A percentile compares a stretch with the other conserved stretches of the same genome.
Conservation (phyloP, 2,797 vertebrate genomes). For the Dermochelys coriacea region DNA sequence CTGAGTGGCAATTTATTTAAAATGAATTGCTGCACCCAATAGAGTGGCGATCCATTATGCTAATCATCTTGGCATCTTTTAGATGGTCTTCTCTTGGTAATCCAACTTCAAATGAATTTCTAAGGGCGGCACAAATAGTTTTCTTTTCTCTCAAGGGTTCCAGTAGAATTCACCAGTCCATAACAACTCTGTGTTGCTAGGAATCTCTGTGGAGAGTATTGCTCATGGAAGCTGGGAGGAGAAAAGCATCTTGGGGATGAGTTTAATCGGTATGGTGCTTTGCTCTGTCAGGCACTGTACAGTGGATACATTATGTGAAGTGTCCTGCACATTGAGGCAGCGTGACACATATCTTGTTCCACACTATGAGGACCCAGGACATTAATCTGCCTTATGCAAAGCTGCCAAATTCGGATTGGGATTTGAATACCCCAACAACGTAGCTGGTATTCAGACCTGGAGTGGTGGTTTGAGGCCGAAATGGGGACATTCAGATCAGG, state of each 20-base stretch:
- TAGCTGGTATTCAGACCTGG: background rate
- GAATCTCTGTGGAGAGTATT: background rate
- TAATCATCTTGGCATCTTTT: constrained; percentile 52
- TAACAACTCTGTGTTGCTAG: background rate
- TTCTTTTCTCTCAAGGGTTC: background rate
- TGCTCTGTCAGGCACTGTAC: background rate
- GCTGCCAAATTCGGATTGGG: background rate
- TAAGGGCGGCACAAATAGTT: background rate
- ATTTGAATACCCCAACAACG: background rate
- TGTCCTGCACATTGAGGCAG: background rate
- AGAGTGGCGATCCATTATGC: constrained; percentile 37
- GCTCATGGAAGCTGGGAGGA: background rate
- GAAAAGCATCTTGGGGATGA: background rate
- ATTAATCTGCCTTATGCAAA: background rate
- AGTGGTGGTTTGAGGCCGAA: background rate
- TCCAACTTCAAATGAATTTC: constrained; percentile 65
- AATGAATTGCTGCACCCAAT: constrained; percentile 63
- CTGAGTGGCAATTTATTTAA: constrained; percentile 68
- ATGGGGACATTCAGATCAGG: background rate
- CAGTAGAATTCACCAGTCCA: background rate
- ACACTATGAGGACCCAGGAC: background rate
- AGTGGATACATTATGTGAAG: background rate
- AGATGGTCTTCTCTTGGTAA: constrained; percentile 53
- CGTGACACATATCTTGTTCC: background rate
- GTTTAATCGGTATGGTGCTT: background rate